Evolutionary conservation across 1,140 invertebrate species (phyloP).

Genomic region (Helicorthomorpha holstii): DNA sequence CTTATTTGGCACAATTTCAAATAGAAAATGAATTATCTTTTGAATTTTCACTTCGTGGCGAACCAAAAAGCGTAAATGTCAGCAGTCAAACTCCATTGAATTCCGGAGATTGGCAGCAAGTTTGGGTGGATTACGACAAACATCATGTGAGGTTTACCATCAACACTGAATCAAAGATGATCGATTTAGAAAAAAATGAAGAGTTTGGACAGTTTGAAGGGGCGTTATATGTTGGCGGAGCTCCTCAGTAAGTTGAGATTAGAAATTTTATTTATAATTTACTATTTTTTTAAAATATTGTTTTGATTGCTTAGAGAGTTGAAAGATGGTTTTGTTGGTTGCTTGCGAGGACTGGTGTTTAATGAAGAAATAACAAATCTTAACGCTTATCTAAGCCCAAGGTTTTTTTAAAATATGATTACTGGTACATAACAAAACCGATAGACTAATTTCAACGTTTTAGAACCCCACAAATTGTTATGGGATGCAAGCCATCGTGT

Average conservation of each 20-base stretch:
- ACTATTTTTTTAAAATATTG: not conserved
- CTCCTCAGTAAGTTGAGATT: conserved; percentile 48
- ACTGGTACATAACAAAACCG: conserved; percentile 42
- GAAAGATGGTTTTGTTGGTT: conserved; percentile 68
- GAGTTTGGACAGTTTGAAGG: conserved; percentile 82
- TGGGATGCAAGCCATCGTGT: conserved; percentile 82
- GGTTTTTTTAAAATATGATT: conserved; percentile 29
- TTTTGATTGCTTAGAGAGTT: conserved; percentile 19
- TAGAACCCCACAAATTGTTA: conserved; percentile 38
- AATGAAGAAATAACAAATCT: conserved; percentile 80
- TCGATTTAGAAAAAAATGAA: conserved; percentile 62
- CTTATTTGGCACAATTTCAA: too few relatives aligned
- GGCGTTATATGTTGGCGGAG: conserved; percentile 79
- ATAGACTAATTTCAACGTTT: not conserved
- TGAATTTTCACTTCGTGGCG: conserved; percentile 62
- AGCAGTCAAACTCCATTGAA: conserved; percentile 63
- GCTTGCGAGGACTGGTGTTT: conserved; percentile 76
- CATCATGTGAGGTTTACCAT: conserved; percentile 88
- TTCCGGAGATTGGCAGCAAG: conserved; percentile 85
- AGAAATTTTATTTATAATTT: not conserved
- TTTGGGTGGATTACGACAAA: conserved; percentile 49
- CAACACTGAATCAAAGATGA: conserved; percentile 71
- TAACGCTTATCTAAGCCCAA: conserved; percentile 73
- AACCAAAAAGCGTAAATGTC: conserved; percentile 55
- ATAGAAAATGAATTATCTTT: conserved; percentile 68